These are phyloP conservation scores for Lapara coniferarum DNA, from an alignment of 2,888 invertebrate genomes.

Conservation along the genomic window DNA sequence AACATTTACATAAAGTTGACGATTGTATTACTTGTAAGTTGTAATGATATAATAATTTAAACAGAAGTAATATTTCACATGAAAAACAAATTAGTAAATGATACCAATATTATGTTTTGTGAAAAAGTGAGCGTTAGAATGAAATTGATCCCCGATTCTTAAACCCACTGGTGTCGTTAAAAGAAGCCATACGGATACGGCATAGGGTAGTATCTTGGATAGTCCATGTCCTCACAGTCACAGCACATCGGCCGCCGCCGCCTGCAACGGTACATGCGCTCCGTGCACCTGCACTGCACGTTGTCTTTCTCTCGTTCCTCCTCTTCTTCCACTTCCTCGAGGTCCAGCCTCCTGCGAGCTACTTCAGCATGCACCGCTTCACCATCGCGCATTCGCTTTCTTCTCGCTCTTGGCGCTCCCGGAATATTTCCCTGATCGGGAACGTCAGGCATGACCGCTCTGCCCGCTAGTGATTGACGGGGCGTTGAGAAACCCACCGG, in stretches of 20 bases:
- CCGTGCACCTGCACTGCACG: constrained; percentile 43
- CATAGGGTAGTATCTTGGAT: constrained; percentile 38
- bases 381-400: constrained; percentile 3
- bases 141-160: background rate
- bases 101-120: too few species aligned
- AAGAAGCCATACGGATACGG: constrained; percentile 41
- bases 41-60: too few species aligned
- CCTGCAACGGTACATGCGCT: constrained; percentile 37
- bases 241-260: constrained; percentile 32
- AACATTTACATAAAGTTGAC: too few species aligned
- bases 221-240: constrained; percentile 35
- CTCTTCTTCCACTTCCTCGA: constrained; percentile 44
- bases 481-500: constrained; percentile 45
- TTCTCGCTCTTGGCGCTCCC: constrained; percentile 7
- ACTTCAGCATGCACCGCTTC: constrained; percentile 23
- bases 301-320: constrained; percentile 35
- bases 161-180: constrained; percentile 28
- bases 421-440: background rate
- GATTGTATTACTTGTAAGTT: too few species aligned
- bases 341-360: constrained; percentile 34
- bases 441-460: background rate
- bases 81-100: too few species aligned
- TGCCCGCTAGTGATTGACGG: constrained; percentile 28
- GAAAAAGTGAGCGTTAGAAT: too few species aligned
- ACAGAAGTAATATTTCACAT: too few species aligned